A percentile compares a stretch with the other conserved stretches of the same genome.
Evolutionary conservation across 2,888 invertebrate genomes (phyloP).

Genomic region (Villa cingulata): DNA sequence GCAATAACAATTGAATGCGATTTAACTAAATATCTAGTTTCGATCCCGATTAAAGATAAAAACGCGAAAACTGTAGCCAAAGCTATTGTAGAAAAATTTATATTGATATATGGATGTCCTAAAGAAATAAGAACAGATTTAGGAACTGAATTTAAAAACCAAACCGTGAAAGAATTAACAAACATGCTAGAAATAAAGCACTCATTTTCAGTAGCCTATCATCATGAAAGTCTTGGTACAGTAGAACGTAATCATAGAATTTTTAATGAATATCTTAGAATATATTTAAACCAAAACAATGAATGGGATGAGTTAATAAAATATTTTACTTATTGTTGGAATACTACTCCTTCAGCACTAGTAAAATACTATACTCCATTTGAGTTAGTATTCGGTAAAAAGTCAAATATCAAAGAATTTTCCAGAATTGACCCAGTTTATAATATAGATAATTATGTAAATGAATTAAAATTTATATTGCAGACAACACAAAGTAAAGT

Average conservation of each 20-base stretch:
- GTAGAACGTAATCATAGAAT: conserved; percentile 9
- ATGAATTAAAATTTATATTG: neutral
- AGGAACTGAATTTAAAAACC: conserved; percentile 9
- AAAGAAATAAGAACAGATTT: conserved; percentile 4
- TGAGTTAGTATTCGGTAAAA: conserved; percentile 10
- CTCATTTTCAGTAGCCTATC: conserved; percentile 1
- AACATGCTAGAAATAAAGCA: conserved; percentile 7
- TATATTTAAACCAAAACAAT: conserved; percentile 2
- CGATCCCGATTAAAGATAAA: conserved; percentile 5
- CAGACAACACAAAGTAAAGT: neutral
- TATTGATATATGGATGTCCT: conserved; percentile 6
- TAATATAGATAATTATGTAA: neutral
- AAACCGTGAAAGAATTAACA: conserved; percentile 1
- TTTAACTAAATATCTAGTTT: conserved; percentile 7
- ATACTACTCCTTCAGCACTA: conserved; percentile 6
- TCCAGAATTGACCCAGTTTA: neutral
- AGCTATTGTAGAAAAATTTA: conserved; percentile 10
- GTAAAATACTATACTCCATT: conserved; percentile 8
- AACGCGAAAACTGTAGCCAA: conserved; percentile 6
- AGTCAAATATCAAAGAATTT: neutral
- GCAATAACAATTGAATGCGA: conserved; percentile 8
- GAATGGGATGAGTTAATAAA: conserved; percentile 9
- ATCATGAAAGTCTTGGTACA: conserved; percentile 6
- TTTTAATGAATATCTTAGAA: conserved; percentile 11
- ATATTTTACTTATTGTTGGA: conserved; percentile 6